Base-by-base conservation (phyloP, 2,888 invertebrate species). In the Laspeyria flexula region DNA sequence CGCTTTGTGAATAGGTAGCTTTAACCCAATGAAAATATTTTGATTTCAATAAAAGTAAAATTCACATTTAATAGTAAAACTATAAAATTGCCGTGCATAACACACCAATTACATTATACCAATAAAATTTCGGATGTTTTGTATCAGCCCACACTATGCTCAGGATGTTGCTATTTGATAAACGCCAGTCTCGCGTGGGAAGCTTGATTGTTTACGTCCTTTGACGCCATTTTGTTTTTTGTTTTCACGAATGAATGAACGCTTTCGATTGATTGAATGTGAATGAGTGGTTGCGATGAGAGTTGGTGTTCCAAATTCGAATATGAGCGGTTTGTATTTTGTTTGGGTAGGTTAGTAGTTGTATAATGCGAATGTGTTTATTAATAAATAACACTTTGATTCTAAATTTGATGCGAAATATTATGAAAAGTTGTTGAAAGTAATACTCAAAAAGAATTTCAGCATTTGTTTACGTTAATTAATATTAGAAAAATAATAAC, bases 151-250 rank as follows among this genome's bases (percentile, higher is more conserved):
- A 73, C 77, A 55, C 63, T 18, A 60, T 57, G 46, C 62, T 67
- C 80, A 77, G 82, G 82, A 82, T 81, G 81, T 79, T 71, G 69
- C 71, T 73, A 75, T 75, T 67, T 79, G 77, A 79, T 80, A 75
- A 71, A 67, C 65, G 68, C 73, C 67, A 71, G 71, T 71, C 67
- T 59, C 62, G 81, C 80, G 85, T 83, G 83, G 82, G 85, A 76
- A 77, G 54, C 60, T 61, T 76, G 77, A 76, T 79, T 83, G 78
- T 81, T 80, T 78, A 77, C 82, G 80, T 79, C 79, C 82, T 79
- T 73, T 75, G 64, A 55, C 65, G 70, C 68, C 70, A 72, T 70
- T 62, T 73, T 77, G 73, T 76, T 76, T 25, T 75, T 67, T 67
- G 64, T 77, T 77, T 75, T 69, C 62, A 71, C 68, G 63, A 74